Conservation (phyloP, 2,113 vertebrate species). For the Atherinomorus stipes region DNA sequence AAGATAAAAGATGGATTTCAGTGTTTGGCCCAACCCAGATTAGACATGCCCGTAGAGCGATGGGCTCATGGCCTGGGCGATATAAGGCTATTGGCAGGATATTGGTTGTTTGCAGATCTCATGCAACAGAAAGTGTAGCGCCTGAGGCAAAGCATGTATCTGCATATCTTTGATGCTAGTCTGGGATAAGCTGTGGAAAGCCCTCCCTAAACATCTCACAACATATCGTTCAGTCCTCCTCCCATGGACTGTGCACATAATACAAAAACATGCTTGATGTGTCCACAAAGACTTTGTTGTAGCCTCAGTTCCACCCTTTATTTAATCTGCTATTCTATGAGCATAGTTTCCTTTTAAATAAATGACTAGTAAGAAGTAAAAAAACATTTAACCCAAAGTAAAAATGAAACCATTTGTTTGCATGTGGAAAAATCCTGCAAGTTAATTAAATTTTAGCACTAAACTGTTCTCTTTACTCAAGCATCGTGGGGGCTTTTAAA, state of each 20-base stretch:
- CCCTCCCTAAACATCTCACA: constrained; percentile 27
- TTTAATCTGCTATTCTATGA: not conserved
- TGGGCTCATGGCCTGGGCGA: constrained; percentile 47
- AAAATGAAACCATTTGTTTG: no score
- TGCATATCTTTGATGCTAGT: constrained; percentile 58
- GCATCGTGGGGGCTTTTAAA: no score
- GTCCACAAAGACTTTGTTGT: not conserved
- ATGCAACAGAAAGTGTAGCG: constrained; percentile 37
- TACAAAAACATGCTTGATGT: constrained; percentile 8
- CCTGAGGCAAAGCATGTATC: constrained; percentile 46
- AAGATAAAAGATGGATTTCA: constrained; percentile 21
- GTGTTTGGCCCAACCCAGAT: constrained; percentile 46
- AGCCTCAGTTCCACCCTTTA: not conserved
- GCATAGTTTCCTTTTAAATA: not conserved
- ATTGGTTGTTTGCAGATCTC: constrained; percentile 57
- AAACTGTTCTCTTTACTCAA: no score
- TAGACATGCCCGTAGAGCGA: constrained; percentile 35
- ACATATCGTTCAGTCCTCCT: constrained; percentile 3
- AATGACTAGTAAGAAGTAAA: not conserved
- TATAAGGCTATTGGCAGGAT: constrained; percentile 59
- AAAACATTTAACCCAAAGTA: not conserved
- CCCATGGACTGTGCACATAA: constrained; percentile 11
- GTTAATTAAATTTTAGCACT: no score
- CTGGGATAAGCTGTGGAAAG: constrained; percentile 39
- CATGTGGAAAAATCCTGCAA: no score